phyloP scores from a whole-genome alignment of 2,113 vertebrate genomes.

The Grantiella picta region DNA sequence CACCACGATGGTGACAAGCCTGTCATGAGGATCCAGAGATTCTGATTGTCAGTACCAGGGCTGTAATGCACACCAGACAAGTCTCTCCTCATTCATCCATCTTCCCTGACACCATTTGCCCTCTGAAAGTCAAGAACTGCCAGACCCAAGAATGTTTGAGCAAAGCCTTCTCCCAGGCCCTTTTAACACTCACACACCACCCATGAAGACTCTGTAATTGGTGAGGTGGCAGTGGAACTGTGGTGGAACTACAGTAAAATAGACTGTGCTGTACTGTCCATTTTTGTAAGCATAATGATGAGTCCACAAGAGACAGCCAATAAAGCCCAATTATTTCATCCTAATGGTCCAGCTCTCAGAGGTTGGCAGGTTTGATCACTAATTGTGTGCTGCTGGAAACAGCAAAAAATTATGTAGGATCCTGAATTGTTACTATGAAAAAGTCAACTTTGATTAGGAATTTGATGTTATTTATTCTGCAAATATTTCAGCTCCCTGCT shows the following conservation, averaged over 20 bases:
- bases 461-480: neutral
- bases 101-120: neutral
- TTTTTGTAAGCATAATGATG: neutral
- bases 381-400: neutral
- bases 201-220: neutral
- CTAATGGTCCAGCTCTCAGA: neutral
- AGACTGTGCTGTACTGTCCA: neutral
- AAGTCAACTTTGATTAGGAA: neutral
- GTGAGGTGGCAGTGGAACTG: neutral
- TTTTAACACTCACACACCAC: neutral
- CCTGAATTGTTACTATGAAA: neutral
- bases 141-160: neutral
- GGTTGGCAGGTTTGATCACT: neutral
- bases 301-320: neutral
- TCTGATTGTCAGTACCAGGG: neutral
- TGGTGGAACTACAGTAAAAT: neutral
- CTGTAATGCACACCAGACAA: neutral
- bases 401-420: neutral
- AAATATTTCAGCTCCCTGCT: neutral
- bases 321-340: neutral
- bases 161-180: neutral
- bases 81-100: neutral
- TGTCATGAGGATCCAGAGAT: neutral
- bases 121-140: neutral
- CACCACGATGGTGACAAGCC: accelerated